Conservation (phyloP, 1,140 invertebrate species). For the Brachionus rotundiformis region DNA sequence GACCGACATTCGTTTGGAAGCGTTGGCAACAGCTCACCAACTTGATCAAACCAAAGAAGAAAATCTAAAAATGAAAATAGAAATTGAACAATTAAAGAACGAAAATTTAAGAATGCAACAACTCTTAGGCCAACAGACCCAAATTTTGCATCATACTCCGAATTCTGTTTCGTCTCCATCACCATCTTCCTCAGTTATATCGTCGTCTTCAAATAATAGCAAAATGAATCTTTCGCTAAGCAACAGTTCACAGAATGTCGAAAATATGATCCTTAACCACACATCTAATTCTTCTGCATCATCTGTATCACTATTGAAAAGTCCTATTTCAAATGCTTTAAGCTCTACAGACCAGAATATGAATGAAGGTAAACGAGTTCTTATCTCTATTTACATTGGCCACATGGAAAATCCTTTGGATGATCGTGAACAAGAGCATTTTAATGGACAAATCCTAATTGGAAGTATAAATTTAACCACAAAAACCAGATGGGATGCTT, state of each 20-base stretch:
- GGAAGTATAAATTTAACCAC: conserved; percentile 83
- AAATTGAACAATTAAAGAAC: conserved; percentile 39
- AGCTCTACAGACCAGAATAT: conserved; percentile 59
- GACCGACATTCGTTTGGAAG: conserved; percentile 91
- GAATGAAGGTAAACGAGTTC: conserved; percentile 79
- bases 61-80: conserved; percentile 88
- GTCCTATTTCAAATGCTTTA: conserved; percentile 9
- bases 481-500: conserved; percentile 89
- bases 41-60: conserved; percentile 91
- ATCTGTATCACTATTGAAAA: conserved; percentile 39
- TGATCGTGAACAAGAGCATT: not conserved
- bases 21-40: conserved; percentile 91
- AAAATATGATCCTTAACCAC: conserved; percentile 17
- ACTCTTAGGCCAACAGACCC: not conserved
- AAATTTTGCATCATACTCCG: conserved; percentile 6
- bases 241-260: conserved; percentile 47
- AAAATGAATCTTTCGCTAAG: conserved; percentile 48
- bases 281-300: conserved; percentile 34
- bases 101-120: conserved; percentile 47
- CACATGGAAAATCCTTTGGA: conserved; percentile 23
- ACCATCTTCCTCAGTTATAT: conserved; percentile 38
- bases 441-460: conserved; percentile 68
- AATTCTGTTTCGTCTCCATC: conserved; percentile 35
- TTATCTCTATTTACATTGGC: conserved; percentile 78
- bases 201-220: conserved; percentile 39